Percentiles rank a stretch among this genome's conserved stretches.
These are phyloP conservation scores for Cherax destructor DNA, from an alignment of 1,140 invertebrate genomes.

Conservation along the genomic window DNA sequence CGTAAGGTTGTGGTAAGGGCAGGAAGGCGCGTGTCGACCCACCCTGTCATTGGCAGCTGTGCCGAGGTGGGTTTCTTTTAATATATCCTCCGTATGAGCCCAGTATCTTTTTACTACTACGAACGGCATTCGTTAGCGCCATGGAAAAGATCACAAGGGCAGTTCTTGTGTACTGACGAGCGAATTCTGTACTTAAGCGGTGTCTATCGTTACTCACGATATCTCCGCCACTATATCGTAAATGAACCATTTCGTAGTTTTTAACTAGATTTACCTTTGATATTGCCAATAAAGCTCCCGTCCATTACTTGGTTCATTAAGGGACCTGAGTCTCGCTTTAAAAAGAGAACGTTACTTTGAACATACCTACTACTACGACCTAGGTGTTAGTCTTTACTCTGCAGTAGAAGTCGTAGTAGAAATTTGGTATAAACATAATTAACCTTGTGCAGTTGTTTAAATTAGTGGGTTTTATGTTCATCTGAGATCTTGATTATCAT, in stretches of 20 bases:
- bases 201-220: background rate
- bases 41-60: constrained; percentile 50
- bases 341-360: background rate
- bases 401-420: too few species aligned
- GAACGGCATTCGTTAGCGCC: background rate
- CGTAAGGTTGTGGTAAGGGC: constrained; percentile 31
- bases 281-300: background rate
- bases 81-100: constrained; percentile 21
- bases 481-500: too few species aligned
- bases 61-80: constrained; percentile 29
- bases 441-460: too few species aligned
- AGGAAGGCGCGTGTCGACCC: constrained; percentile 35
- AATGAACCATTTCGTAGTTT: constrained; percentile 9
- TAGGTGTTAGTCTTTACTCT: too few species aligned
- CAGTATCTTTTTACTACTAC: constrained; percentile 25
- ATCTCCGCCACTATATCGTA: background rate
- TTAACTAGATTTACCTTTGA: constrained; percentile 22
- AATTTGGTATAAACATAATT: too few species aligned
- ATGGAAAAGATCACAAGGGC: constrained; percentile 10
- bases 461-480: too few species aligned
- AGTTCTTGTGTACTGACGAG: background rate
- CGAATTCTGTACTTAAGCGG: background rate
- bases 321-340: constrained; percentile 2
- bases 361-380: background rate
- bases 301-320: constrained; percentile 30